Evolutionary conservation across 1,140 invertebrate genomes (phyloP), one percentile per base, ranked within the genome.

Genomic region (Sycophaga agraensis): DNA sequence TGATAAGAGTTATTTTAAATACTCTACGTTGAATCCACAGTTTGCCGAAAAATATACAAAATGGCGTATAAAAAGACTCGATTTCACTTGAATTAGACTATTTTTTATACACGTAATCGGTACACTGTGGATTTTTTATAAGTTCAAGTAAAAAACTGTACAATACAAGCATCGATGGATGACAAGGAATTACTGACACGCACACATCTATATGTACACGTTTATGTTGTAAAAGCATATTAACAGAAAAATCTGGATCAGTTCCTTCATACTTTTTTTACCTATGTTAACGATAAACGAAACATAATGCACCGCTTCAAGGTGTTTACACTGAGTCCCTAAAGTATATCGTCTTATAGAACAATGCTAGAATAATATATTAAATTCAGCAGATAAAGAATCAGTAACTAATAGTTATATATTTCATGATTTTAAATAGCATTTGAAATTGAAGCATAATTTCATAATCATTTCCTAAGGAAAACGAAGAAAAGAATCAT

Each of bases 81-180:
- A 40, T 48, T 21, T 26, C 16, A 31, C 31, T 49, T 8, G 11
- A 59, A 51, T 31, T 5, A 59, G 2, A 24, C 16, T 39, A 37
- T 45, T 26, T 37, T 60, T 60, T 60, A 43, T 60, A 53, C 19
- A 60, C 2, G 46, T 59, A 11, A 53, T 60, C 14, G 16, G 31
- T 31, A 34, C 7, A 40, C 22, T 19, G 16, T 28, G 21, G 37
- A 51, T 59, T 31, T 7, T 14, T 51, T 12, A 21, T 2, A 24
- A 51, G 51, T 24, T 40, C 16, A 50, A 43, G 39, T 59, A 51
- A 59, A 49, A 51, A 59, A 60, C 42, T 55, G 40, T 55, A 55
- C 34, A 61, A 31, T 28, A 26, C 21, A 54, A 22, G 24, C 17
- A n/a, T 43, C 39, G 24, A 11, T 51, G 3, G 1, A 42, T 34